Evolutionary conservation across 2,888 invertebrate genomes (phyloP), one percentile per base, ranked within the genome.

Genomic region (Ischnura elegans): DNA sequence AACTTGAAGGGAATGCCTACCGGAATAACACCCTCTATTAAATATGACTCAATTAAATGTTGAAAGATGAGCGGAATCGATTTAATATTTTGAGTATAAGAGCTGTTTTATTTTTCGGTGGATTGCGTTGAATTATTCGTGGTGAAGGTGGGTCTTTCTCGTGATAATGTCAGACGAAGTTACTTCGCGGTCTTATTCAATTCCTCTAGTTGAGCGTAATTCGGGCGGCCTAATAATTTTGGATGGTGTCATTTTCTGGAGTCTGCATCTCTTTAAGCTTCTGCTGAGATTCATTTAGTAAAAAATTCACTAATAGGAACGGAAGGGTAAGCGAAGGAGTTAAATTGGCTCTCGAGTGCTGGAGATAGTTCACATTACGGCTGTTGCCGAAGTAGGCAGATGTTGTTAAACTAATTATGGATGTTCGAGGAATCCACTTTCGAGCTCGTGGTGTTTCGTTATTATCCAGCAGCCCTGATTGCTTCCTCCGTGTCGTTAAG

Each of bases 331-430:
- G n/a, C 47, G 25, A n/a, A 25, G 36, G 43, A 90, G 43, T 90
- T 90, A 61, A 90, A 90, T 90, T 61, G n/a, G 61, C 25, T 51
- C 61, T 43, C 29, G 90, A 90, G 42, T 66, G 66, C 90, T 6
- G n/a, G 61, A 90, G 90, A 90, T 90, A 21, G 90, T 90, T 90
- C 25, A 66, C 90, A 43, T 90, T 61, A 43, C 55, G 43, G 36
- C 61, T 43, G n/a, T 90, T 43, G 61, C 61, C 29, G 36, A 29
- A 55, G 55, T 10, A 42, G 25, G 43, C 43, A 42, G 43, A 45
- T 42, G 43, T 43, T 43, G 43, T 51, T 66, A 90, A 90, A 90
- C 61, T 90, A 43, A 61, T 90, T 90, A n/a, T 16, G 61, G 16
- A 55, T 25, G 8, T 43, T 45, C 45, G 3, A 61, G 43, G 25